A percentile compares a stretch with the other conserved stretches of the same genome.
These are phyloP conservation scores for Typhlomys cinereus DNA, from an alignment of 2,113 vertebrate species.

Conservation along the genomic window DNA sequence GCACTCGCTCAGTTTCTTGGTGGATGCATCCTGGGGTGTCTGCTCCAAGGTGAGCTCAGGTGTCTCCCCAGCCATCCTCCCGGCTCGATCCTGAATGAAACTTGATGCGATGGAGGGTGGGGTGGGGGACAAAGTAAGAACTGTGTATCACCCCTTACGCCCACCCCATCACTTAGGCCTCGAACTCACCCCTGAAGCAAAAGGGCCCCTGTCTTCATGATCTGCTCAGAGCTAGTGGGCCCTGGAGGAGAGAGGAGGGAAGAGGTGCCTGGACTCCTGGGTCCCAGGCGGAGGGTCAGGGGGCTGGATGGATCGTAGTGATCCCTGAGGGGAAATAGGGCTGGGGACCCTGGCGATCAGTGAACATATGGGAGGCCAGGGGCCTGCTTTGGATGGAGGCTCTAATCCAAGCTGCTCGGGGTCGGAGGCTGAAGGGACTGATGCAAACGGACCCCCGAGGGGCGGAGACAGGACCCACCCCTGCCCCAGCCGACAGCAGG, in stretches of 20 bases:
- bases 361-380: not conserved
- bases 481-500: conserved; percentile 56
- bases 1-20: conserved; percentile 89
- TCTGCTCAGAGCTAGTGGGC: conserved; percentile 81
- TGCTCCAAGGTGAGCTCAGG: conserved; percentile 76
- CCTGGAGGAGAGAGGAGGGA: conserved; percentile 75
- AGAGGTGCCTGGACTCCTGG: conserved; percentile 58
- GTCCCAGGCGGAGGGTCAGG: not conserved
- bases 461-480: conserved; percentile 42
- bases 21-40: conserved; percentile 84
- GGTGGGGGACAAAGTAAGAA: conserved; percentile 41
- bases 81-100: conserved; percentile 81
- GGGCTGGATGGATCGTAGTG: not conserved
- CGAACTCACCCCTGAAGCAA: conserved; percentile 84
- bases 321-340: not conserved
- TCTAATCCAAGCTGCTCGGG: not conserved
- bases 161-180: conserved; percentile 32
- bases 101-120: conserved; percentile 60
- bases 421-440: not conserved
- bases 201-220: conserved; percentile 82
- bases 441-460: conserved; percentile 39
- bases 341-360: not conserved
- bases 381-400: not conserved
- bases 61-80: conserved; percentile 68
- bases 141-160: not conserved